Base-by-base conservation (phyloP, 2,797 vertebrate species). In the Chaunax sp. region DNA sequence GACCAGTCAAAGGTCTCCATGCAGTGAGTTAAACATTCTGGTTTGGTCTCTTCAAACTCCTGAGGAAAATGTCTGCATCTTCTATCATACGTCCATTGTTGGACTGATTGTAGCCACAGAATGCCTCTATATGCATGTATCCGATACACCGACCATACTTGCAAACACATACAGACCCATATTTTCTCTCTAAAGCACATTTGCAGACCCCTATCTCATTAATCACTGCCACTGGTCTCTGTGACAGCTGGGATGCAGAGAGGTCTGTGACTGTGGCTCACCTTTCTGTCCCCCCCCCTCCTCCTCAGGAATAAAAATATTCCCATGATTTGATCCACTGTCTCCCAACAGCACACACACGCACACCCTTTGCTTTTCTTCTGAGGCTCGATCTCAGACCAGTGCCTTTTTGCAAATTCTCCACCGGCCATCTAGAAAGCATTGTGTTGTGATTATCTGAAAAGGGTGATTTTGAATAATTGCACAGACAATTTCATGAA, bases 161-260 rank as follows among this genome's bases (percentile, higher is more conserved):
- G 2, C 57, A 43, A 19, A 56, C 41, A 64, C 45, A 16, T 9
- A 65, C 54, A 51, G 43, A 63, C 44, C 66, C 69, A 66, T 55
- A 60, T 9, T 57, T 38, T 69, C 60, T 51, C 47, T 43, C 23
- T 58, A 53, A 63, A 30, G 43, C 64, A 64, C 64, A 44, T 66
- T 51, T 55, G 60, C 63, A 65, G 64, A 49, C 20, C 56, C 46
- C 52, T 25, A 35, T 62, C 69, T 86, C 89, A 92, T 92, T 90
- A 89, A 92, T 91, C 89, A 91, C 70, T 43, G 64, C 44, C 56
- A 53, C 75, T 51, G 74, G 73, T 63, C 81, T 70, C 61, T 64
- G 54, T 88, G 90, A 89, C 90, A 89, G 89, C 76, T 11, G 63
- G 72, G 82, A 76, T 51, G 50, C 65, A 80, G 75, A 79, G 52